A percentile compares a stretch with the other conserved stretches of the same genome.
Evolutionary conservation across 2,888 invertebrate genomes (phyloP).

Genomic region (Agrotis clavis): DNA sequence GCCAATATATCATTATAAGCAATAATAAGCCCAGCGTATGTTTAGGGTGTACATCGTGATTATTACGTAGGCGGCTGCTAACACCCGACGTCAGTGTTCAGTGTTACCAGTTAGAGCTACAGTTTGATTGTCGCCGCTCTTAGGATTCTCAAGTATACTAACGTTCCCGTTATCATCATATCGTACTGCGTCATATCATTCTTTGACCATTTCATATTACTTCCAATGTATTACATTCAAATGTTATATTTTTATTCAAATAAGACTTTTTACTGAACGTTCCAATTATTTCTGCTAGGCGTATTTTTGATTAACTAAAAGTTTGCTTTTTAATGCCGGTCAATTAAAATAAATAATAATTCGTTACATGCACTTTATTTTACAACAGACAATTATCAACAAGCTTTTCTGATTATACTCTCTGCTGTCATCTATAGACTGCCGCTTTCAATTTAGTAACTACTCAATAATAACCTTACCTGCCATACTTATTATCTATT

Average conservation of each 20-base stretch:
- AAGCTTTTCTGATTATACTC: neutral
- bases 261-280: conserved; percentile 4
- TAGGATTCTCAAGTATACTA: conserved; percentile 31
- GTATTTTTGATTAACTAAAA: conserved; percentile 25
- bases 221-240: conserved; percentile 9
- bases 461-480: neutral
- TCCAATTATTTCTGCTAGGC: conserved; percentile 10
- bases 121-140: conserved; percentile 24
- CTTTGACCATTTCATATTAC: conserved; percentile 20
- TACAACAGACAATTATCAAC: neutral
- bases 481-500: neutral
- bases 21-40: conserved; percentile 81
- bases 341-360: conserved; percentile 29
- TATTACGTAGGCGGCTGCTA: conserved; percentile 65
- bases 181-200: conserved; percentile 53
- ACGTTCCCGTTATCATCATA: conserved; percentile 39
- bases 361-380: neutral
- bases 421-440: conserved; percentile 1
- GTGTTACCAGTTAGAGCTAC: conserved; percentile 71
- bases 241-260: conserved; percentile 9
- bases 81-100: conserved; percentile 59
- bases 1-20: conserved; percentile 87
- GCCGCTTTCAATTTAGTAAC: conserved; percentile 1
- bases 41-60: conserved; percentile 67
- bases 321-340: conserved; percentile 18